Base-by-base conservation (phyloP, 1,140 invertebrate genomes). In the Bombus picipes region DNA sequence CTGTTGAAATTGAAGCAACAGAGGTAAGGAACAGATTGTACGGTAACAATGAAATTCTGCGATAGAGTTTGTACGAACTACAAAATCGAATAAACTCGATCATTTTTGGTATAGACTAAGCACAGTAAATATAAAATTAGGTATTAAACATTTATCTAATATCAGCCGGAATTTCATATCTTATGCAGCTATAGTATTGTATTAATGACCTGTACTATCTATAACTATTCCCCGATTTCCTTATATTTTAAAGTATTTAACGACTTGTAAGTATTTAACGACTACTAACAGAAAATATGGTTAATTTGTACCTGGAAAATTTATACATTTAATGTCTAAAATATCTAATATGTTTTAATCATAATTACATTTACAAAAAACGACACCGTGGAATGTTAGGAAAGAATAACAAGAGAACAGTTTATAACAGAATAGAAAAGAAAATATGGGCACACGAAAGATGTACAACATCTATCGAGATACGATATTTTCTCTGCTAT, bases 401-500 rank as follows among this genome's bases (percentile, higher is more conserved):
- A 22, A 53, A 22, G 47, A 25, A 59, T 43, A 22, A 13, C 39
- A 15, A 18, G 6, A 2, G 32, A 22, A 39, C 43, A 82, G 81
- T 65, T 62, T 65, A 53, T 59, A 37, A 72, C 53, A 72, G 32
- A 59, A 59, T 15, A 43, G 74, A 66, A 22, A 34, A 65, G 57
- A 82, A 75, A 65, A 75, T 66, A 75, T 57, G 71, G 41, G 37
- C 41, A 59, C 39, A 18, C 22, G 22, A 62, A 75, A 75, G n/a
- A 62, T 72, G 81, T 74, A 74, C 57, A 74, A 47, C 62, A 75
- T 43, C 47, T 82, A 82, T 75, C n/a, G 71, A 74, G 71, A 75
- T 75, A 82, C 59, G 71, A 75, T 82, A 66, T 82, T 82, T 57
- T 82, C 71, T 82, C 62, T 82, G 66, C 57, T n/a, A 82, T 39